Conservation (phyloP, 2,888 invertebrate species). For the Latheticus oryzae region DNA sequence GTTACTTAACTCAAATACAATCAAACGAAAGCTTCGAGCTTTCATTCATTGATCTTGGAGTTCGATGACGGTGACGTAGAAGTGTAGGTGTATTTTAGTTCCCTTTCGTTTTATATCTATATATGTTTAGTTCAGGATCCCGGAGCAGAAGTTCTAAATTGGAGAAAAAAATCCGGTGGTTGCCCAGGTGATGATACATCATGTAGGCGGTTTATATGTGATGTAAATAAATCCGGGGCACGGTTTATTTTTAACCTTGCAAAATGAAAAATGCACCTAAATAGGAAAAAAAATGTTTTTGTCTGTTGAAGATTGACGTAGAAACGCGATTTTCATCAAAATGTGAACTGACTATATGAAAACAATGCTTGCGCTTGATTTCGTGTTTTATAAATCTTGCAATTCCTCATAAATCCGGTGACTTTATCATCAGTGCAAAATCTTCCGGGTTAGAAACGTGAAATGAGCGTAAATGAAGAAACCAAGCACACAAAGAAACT, state of each 20-base stretch:
- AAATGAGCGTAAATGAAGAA: slow-evolving; percentile 42
- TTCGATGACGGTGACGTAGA: slow-evolving; percentile 22
- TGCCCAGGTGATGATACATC: slow-evolving; percentile 22
- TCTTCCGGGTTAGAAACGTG: slow-evolving; percentile 40
- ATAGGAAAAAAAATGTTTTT: slow-evolving; percentile 12
- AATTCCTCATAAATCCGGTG: slow-evolving; percentile 33
- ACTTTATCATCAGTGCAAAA: slow-evolving; percentile 36
- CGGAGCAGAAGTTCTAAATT: slow-evolving; percentile 20
- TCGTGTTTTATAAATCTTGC: slow-evolving; percentile 33
- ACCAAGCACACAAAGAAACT: slow-evolving; percentile 34
- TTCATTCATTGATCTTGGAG: slow-evolving; percentile 21
- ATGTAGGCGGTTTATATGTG: slow-evolving; percentile 26
- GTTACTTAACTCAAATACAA: background rate
- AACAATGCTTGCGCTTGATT: slow-evolving; percentile 24
- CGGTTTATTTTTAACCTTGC: slow-evolving; percentile 20
- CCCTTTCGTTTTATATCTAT: slow-evolving; percentile 16
- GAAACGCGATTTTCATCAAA: slow-evolving; percentile 17
- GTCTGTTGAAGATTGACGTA: slow-evolving; percentile 11
- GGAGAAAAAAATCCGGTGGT: slow-evolving; percentile 20
- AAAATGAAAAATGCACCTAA: too few relatives aligned
- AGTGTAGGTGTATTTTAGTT: slow-evolving; percentile 16
- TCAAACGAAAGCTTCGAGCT: slow-evolving; percentile 6
- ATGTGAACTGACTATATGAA: slow-evolving; percentile 34
- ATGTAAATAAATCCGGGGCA: slow-evolving; percentile 24
- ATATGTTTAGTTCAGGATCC: slow-evolving; percentile 20